phyloP scores from a whole-genome alignment of 2,113 vertebrate genomes.

The Bubalus kerabau region DNA sequence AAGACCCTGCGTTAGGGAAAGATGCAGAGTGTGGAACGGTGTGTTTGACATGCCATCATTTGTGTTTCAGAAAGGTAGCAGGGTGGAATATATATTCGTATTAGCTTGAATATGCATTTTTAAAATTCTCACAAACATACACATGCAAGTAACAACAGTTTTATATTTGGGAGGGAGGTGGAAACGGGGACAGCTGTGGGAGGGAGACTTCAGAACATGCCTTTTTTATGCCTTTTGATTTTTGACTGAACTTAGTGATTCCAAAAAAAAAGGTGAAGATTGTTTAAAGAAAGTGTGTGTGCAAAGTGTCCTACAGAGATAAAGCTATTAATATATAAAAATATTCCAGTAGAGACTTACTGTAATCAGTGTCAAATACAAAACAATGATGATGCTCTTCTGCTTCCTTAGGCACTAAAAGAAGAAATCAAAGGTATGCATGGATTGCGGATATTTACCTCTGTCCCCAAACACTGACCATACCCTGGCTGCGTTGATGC shows the following conservation, averaged over 20 bases:
- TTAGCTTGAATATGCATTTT: background rate
- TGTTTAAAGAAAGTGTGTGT: background rate
- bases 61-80: background rate
- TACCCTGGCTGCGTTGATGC: background rate
- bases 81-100: background rate
- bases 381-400: background rate
- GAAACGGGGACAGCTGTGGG: background rate
- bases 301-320: background rate
- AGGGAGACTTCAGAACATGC: background rate
- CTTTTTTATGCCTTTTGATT: background rate
- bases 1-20: background rate
- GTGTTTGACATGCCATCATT: background rate
- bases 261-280: background rate
- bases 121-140: background rate
- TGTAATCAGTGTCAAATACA: background rate
- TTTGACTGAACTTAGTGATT: background rate
- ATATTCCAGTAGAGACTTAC: background rate
- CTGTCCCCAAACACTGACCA: slow-evolving; percentile 65
- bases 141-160: background rate
- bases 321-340: background rate
- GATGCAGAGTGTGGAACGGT: background rate
- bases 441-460: slow-evolving; percentile 69
- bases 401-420: slow-evolving; percentile 59
- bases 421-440: slow-evolving; percentile 74
- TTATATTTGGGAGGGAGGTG: background rate